Evolutionary conservation across 23 tunicate genomes (phyloP), one percentile per base, ranked within the genome.

Genomic region (Corella eumyota): DNA sequence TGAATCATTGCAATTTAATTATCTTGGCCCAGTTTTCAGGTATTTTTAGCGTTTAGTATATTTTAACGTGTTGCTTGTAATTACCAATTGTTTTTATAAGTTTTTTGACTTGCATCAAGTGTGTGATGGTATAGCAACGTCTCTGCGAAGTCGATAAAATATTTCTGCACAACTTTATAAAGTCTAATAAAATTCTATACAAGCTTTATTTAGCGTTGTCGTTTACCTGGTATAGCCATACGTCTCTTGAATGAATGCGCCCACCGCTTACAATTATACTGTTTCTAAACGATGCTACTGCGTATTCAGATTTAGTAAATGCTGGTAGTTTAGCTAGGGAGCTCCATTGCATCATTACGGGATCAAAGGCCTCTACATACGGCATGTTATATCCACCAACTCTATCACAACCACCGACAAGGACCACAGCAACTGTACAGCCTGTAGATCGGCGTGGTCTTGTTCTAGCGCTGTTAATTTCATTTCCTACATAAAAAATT

Each of bases 381-480:
- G 93, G 98, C 76, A 77, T 71, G 74, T 67, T 92, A 81, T 92
- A 92, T 0, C 98, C 98, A n/a, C 98, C 98, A 25, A 76, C 82
- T 20, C 93, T 36, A 54, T 92, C 93, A 56, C 72, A 81, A 1
- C 98, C 98, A 24, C 98, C 98, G 37, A 92, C 85, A 25, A 72
- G 66, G 25, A 92, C 98, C 2, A 92, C 92, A n/a, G 79, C 75
- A 30, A 55, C 88, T 57, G 72, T 78, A 27, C 96, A 78, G 15
- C 96, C 96, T 0, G 96, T 88, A 19, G 96, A 88, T 26, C 81
- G 81, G 2, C 96, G 70, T 4, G 96, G 96, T 33, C 83, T 40
- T 22, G 96, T 88, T 2, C 96, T 79, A 15, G 48, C 75, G 61
- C 88, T 78, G 96, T 88, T 79, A 38, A 73, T 73, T 60, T 88